Conservation (phyloP, 2,888 invertebrate genomes). For the Microctonus aethiopoides region DNA sequence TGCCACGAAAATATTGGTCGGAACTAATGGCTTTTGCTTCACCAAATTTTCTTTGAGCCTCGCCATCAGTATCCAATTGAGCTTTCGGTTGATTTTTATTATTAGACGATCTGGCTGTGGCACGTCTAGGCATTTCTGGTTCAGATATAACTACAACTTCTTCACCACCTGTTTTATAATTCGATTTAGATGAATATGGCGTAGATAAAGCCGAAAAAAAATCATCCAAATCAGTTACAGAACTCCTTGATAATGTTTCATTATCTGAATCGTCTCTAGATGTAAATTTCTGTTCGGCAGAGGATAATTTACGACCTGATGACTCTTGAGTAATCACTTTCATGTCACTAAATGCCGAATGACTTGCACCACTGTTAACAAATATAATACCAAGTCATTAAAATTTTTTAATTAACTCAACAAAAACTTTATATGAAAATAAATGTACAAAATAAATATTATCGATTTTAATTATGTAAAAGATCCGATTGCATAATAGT, state of each 20-base stretch:
- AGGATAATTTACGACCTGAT: constrained; percentile 61
- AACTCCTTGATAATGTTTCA: constrained; percentile 40
- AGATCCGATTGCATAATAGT: too few species aligned
- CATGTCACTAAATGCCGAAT: constrained; percentile 93
- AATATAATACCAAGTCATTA: constrained; percentile 8
- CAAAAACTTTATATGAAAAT: not conserved
- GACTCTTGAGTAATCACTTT: constrained; percentile 87
- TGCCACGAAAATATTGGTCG: constrained; percentile 93
- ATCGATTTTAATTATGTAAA: too few species aligned
- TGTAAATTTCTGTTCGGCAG: constrained; percentile 49
- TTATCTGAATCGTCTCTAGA: constrained; percentile 52
- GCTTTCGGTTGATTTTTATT: constrained; percentile 47
- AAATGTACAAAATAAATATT: too few species aligned
- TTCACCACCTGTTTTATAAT: constrained; percentile 46
- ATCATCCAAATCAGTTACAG: constrained; percentile 65
- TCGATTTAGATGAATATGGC: constrained; percentile 51
- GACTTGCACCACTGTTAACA: constrained; percentile 75
- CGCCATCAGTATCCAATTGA: constrained; percentile 70
- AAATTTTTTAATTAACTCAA: too few species aligned
- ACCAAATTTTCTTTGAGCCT: constrained; percentile 95
- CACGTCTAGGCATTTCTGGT: constrained; percentile 56
- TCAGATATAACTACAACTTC: constrained; percentile 67
- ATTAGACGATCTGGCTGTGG: constrained; percentile 44
- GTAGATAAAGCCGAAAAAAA: constrained; percentile 61
- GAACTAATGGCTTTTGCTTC: constrained; percentile 98